Evolutionary conservation across 2,113 vertebrate genomes (phyloP).

Genomic region (Edolisoma coerulescens): DNA sequence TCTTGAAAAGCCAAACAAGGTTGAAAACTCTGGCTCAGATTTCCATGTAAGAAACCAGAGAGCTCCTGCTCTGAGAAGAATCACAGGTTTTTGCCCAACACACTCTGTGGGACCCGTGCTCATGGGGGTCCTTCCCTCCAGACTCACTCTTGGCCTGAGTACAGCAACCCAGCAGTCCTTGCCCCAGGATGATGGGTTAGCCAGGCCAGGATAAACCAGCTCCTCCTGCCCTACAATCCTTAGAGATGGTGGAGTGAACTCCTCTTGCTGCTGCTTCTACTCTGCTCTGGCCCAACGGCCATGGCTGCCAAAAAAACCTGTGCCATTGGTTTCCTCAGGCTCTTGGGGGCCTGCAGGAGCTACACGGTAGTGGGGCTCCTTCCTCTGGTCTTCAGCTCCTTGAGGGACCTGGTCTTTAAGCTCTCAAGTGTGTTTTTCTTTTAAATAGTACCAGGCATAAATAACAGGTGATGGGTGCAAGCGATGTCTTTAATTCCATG

Average conservation of each 20-base stretch:
- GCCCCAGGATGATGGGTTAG: not conserved
- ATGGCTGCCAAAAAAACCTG: not conserved
- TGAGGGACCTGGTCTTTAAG: not conserved
- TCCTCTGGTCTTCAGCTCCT: not conserved
- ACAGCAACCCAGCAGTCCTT: rapidly evolving
- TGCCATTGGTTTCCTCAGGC: not conserved
- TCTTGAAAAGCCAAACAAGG: not conserved
- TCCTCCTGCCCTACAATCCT: not conserved
- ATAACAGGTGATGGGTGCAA: not conserved
- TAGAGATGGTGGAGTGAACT: not conserved
- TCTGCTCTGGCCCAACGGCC: rapidly evolving
- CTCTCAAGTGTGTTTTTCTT: not conserved
- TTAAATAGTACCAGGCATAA: not conserved
- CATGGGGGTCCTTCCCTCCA: not conserved
- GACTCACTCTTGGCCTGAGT: not conserved
- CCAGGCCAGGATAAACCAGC: not conserved
- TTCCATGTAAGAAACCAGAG: not conserved
- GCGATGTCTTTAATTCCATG: rapidly evolving
- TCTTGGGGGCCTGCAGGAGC: rapidly evolving
- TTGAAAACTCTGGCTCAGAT: not conserved
- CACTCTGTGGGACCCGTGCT: rapidly evolving
- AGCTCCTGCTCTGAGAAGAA: not conserved
- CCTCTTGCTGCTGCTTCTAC: not conserved
- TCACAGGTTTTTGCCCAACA: not conserved
- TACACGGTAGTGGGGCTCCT: not conserved